Evolutionary conservation across 1,140 invertebrate genomes (phyloP).

Genomic region (Melitaea cinxia): DNA sequence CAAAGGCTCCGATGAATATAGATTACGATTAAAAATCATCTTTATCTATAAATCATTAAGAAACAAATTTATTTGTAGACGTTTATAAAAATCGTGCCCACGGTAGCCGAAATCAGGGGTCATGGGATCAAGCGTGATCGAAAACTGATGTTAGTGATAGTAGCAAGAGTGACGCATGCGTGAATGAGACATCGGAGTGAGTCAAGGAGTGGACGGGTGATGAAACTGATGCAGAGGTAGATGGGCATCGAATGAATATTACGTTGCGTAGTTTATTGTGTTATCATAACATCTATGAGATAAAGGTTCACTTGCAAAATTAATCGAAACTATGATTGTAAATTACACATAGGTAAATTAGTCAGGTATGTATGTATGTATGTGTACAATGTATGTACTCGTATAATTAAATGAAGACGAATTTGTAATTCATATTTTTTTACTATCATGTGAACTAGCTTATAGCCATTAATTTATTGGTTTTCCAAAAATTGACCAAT

Average conservation of each 20-base stretch:
- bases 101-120: conserved; percentile 78
- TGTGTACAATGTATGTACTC: no score
- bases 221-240: conserved; percentile 38
- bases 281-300: conserved; percentile 5
- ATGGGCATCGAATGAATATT: conserved; percentile 32
- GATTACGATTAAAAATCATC: conserved; percentile 33
- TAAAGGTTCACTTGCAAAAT: neutral
- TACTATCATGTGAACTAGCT: no score
- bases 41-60: conserved; percentile 37
- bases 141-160: conserved; percentile 78
- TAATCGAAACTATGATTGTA: neutral
- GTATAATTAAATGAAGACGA: no score
- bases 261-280: conserved; percentile 11
- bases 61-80: conserved; percentile 35
- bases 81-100: conserved; percentile 64
- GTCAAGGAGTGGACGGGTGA: conserved; percentile 34
- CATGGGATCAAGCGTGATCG: conserved; percentile 76
- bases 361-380: no score
- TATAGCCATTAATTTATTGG: no score
- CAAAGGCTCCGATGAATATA: conserved; percentile 53
- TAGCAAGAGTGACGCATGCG: conserved; percentile 73
- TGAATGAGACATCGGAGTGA: conserved; percentile 71
- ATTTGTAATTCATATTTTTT: no score
- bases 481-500: no score
- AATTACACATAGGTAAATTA: no score